These are phyloP conservation scores for Sakesphorus luctuosus DNA, from an alignment of 2,113 vertebrate genomes.

Conservation along the genomic window DNA sequence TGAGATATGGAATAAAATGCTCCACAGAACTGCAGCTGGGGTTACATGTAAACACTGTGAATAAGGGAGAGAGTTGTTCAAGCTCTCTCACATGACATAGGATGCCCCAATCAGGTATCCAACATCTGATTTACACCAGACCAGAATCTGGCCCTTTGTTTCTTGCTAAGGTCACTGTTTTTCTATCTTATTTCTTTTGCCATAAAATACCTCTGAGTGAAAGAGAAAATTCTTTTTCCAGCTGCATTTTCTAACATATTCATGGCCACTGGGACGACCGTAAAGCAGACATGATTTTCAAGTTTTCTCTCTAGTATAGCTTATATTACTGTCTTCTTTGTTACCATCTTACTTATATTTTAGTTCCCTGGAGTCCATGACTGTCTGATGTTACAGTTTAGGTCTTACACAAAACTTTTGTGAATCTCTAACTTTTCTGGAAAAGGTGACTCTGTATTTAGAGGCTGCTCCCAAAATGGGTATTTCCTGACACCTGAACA, in stretches of 20 bases:
- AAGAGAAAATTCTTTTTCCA: slow-evolving; percentile 12
- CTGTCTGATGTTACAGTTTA: neutral
- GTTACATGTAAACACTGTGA: neutral
- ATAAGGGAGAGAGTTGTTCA: neutral
- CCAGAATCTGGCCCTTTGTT: slow-evolving; percentile 2
- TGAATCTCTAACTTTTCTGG: slow-evolving; percentile 19
- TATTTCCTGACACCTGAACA: slow-evolving; percentile 55
- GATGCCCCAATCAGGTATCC: neutral
- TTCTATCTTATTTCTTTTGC: slow-evolving; percentile 9
- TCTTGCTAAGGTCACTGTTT: neutral
- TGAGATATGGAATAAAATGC: neutral
- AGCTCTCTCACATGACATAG: neutral
- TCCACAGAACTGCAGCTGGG: neutral
- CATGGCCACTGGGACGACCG: neutral
- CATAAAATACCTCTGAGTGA: neutral
- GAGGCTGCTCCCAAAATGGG: neutral
- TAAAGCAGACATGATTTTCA: neutral
- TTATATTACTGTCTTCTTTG: neutral
- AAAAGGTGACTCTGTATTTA: neutral
- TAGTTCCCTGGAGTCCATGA: neutral
- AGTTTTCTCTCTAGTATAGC: neutral
- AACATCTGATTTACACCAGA: slow-evolving; percentile 19
- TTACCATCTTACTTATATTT: neutral
- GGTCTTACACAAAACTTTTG: neutral
- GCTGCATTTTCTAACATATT: neutral